A percentile compares a stretch with the other conserved stretches of the same genome.
These are phyloP conservation scores for Coregonus clupeaformis DNA, from an alignment of 2,113 vertebrate genomes.

Conservation along the genomic window DNA sequence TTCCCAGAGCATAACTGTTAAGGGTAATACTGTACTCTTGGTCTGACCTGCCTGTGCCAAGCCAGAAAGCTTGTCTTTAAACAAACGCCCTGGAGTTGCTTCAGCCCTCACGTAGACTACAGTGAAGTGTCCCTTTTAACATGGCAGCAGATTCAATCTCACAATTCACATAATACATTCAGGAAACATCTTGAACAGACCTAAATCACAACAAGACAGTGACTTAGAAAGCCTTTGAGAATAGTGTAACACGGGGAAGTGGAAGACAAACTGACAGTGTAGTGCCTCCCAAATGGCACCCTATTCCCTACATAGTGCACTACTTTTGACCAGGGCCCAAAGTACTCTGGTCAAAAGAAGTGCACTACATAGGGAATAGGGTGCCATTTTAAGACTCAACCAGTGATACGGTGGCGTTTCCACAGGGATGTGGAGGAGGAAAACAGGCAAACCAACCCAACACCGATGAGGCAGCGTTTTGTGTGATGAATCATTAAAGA, in stretches of 20 bases:
- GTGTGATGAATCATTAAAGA: conserved; percentile 66
- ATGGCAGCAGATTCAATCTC: neutral
- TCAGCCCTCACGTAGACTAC: no score
- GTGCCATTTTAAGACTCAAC: neutral
- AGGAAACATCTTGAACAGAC: neutral
- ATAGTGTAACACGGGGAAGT: neutral
- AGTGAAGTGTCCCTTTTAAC: neutral
- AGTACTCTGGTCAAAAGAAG: no score
- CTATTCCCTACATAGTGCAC: no score
- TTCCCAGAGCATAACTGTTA: neutral
- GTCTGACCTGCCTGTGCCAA: neutral
- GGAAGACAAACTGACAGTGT: no score
- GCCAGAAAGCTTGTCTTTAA: conserved; percentile 25
- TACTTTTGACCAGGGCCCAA: no score
- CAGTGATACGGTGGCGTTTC: neutral
- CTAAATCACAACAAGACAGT: neutral
- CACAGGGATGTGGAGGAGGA: neutral
- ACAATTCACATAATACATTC: neutral
- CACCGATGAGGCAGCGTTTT: conserved; percentile 30
- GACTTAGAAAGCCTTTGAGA: neutral
- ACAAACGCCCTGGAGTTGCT: conserved; percentile 14
- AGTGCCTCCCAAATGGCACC: no score
- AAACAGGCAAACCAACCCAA: neutral
- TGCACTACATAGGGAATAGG: no score
- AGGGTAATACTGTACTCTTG: neutral